Conservation (phyloP, 1,140 invertebrate genomes). For the Scylla paramamosain region DNA sequence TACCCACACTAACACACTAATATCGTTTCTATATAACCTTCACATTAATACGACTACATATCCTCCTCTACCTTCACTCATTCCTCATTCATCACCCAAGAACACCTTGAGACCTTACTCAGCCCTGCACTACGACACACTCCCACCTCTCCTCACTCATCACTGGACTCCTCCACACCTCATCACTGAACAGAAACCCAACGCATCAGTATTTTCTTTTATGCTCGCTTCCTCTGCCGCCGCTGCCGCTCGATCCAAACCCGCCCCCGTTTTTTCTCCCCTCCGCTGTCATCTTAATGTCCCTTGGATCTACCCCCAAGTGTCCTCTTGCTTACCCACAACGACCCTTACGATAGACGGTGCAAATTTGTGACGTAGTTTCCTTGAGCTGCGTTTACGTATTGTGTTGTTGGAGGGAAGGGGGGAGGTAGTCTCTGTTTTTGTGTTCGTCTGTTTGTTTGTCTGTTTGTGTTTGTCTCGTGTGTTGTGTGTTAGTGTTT, state of each 20-base stretch:
- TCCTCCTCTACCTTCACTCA: too few relatives aligned
- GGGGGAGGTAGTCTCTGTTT: background rate
- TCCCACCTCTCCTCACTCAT: too few relatives aligned
- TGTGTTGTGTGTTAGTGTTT: too few relatives aligned
- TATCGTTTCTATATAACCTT: too few relatives aligned
- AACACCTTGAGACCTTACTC: too few relatives aligned
- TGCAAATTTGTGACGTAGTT: constrained; percentile 3
- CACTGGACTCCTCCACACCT: too few relatives aligned
- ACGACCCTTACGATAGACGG: background rate
- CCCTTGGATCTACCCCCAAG: background rate
- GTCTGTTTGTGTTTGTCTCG: background rate
- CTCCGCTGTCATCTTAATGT: constrained; percentile 5
- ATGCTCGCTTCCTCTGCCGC: background rate
- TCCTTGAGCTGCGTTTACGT: background rate
- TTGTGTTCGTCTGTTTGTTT: background rate
- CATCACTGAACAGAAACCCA: too few relatives aligned
- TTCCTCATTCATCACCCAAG: too few relatives aligned
- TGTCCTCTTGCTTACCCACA: background rate
- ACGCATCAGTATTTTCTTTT: background rate
- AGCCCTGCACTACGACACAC: too few relatives aligned
- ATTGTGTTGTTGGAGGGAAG: too few relatives aligned
- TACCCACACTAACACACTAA: too few relatives aligned
- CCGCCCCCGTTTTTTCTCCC: background rate
- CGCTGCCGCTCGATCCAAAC: background rate
- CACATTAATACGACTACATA: too few relatives aligned